Conservation (phyloP, 2,797 vertebrate species). For the Pygocentrus nattereri region DNA sequence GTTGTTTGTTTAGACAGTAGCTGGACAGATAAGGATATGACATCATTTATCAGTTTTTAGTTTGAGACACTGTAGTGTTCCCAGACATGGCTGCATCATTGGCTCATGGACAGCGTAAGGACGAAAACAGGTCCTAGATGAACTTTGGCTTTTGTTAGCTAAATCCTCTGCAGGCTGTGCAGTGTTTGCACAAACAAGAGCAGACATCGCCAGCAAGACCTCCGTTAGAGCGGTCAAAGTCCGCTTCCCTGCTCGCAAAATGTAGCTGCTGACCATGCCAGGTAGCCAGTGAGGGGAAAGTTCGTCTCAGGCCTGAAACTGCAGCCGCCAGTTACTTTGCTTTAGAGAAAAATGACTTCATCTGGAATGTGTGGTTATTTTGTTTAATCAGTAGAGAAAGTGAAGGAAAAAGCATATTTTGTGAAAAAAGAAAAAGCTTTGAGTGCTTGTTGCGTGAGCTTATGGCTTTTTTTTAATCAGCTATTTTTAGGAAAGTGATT, state of each 20-base stretch:
- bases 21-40: background rate
- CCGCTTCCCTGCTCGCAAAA: constrained; percentile 5
- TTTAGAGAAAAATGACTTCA: background rate
- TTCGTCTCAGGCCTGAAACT: background rate
- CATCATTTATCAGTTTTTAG: background rate
- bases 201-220: constrained; percentile 13
- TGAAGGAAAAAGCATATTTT: background rate
- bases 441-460: background rate
- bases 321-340: background rate
- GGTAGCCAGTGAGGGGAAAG: background rate
- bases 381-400: background rate
- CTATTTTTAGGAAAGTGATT: background rate
- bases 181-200: constrained; percentile 38
- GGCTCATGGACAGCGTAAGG: background rate
- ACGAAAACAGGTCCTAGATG: constrained; percentile 4
- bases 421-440: background rate
- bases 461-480: background rate
- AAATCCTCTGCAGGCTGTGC: constrained; percentile 13
- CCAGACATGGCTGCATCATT: background rate
- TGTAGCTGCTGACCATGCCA: background rate
- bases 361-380: background rate
- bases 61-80: background rate
- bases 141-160: constrained; percentile 19
- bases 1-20: too few species aligned
- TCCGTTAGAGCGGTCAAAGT: constrained; percentile 38